A percentile compares a stretch with the other conserved stretches of the same genome.
Evolutionary conservation across 2,888 invertebrate species (phyloP).

Genomic region (Sinohyriopsis cumingii): DNA sequence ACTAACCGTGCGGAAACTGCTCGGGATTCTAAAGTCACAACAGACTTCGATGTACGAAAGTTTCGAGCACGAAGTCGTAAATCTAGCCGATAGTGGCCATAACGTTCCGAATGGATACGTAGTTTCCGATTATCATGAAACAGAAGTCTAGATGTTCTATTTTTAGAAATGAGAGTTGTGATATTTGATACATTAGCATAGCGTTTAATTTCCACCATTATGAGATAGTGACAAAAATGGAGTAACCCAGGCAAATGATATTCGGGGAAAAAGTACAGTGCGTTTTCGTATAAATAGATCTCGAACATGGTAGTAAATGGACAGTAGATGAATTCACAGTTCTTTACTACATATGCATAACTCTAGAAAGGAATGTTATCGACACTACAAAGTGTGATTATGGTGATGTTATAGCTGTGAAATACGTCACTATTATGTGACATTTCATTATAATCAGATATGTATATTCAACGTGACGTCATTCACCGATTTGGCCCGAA

Average conservation of each 20-base stretch:
- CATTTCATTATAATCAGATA: no score
- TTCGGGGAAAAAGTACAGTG: no score
- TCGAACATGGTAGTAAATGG: background rate
- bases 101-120: conserved; percentile 37
- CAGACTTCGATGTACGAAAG: conserved; percentile 47
- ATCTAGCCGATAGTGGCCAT: conserved; percentile 29
- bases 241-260: no score
- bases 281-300: no score
- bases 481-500: no score
- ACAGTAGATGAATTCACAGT: conserved; percentile 1
- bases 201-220: background rate
- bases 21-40: conserved; percentile 57
- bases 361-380: background rate
- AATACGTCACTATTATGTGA: no score
- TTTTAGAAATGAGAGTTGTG: no score
- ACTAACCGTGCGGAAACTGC: conserved; percentile 63
- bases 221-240: background rate
- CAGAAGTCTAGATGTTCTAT: conserved; percentile 27
- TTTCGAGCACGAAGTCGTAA: conserved; percentile 35
- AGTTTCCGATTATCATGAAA: conserved; percentile 30
- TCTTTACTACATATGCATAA: background rate
- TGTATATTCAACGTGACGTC: no score
- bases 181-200: background rate
- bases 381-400: no score
- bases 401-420: no score